phyloP scores from a whole-genome alignment of 2,113 vertebrate genomes.

The Dendrocopos noguchii region DNA sequence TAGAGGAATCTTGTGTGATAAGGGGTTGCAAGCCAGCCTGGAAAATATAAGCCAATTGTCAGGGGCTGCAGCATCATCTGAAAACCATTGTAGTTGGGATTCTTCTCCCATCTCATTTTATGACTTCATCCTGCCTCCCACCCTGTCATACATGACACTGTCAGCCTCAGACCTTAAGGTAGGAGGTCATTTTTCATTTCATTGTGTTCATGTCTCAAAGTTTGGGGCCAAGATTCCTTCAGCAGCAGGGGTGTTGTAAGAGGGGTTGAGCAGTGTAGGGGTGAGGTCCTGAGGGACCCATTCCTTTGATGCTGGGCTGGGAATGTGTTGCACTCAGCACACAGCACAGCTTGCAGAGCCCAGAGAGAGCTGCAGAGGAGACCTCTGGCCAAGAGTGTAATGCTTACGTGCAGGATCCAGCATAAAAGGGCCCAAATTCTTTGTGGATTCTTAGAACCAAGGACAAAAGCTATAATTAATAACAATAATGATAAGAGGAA shows the following conservation, averaged over 20 bases:
- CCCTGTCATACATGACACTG: rapidly evolving
- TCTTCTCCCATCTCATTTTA: background rate
- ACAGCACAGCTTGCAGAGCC: background rate
- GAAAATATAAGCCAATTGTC: background rate
- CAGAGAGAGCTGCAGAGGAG: background rate
- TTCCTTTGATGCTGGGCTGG: background rate
- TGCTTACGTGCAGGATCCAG: background rate
- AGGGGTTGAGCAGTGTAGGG: background rate
- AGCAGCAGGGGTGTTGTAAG: background rate
- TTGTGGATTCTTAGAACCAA: background rate
- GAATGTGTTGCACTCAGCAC: rapidly evolving
- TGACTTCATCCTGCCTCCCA: background rate
- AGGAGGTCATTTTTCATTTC: background rate
- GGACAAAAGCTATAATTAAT: background rate
- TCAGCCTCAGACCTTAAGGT: background rate
- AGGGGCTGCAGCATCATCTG: background rate
- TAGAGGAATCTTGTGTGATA: background rate
- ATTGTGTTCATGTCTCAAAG: background rate
- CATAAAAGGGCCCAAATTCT: background rate
- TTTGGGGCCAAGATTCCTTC: background rate
- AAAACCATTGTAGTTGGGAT: background rate
- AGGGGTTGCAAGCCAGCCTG: background rate
- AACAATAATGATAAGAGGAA: background rate
- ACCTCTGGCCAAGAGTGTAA: background rate
- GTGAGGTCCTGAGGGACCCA: background rate